phyloP scores from a whole-genome alignment of 1,140 invertebrate genomes.

The Mizuhopecten yessoensis region DNA sequence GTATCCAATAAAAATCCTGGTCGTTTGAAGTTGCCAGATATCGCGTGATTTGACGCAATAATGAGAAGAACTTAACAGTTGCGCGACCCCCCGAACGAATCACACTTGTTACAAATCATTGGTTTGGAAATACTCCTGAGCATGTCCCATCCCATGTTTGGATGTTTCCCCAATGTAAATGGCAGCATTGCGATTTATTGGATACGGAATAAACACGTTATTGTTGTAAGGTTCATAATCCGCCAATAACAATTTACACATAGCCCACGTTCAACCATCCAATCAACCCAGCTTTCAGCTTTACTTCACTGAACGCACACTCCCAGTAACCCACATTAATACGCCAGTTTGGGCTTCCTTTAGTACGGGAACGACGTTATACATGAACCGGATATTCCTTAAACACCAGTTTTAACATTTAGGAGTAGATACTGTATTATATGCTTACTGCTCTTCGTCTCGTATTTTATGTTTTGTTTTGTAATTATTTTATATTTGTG shows the following conservation, averaged over 20 bases:
- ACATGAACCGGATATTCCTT: no score
- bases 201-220: background rate
- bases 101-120: background rate
- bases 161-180: constrained; percentile 11
- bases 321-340: no score
- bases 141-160: constrained; percentile 23
- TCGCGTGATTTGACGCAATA: constrained; percentile 30
- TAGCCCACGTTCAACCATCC: no score
- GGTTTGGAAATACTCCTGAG: background rate
- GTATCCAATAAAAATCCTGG: background rate
- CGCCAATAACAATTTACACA: background rate
- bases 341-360: no score
- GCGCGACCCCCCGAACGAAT: background rate
- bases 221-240: background rate
- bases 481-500: no score
- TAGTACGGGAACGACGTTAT: no score
- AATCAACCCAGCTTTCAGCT: no score
- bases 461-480: no score
- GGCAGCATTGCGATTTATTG: background rate
- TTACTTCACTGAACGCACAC: no score
- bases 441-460: no score
- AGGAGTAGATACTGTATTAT: no score
- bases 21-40: background rate
- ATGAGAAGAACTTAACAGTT: background rate
- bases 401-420: no score